Evolutionary conservation across 2,797 vertebrate genomes (phyloP).

Genomic region (Amazona ochrocephala): DNA sequence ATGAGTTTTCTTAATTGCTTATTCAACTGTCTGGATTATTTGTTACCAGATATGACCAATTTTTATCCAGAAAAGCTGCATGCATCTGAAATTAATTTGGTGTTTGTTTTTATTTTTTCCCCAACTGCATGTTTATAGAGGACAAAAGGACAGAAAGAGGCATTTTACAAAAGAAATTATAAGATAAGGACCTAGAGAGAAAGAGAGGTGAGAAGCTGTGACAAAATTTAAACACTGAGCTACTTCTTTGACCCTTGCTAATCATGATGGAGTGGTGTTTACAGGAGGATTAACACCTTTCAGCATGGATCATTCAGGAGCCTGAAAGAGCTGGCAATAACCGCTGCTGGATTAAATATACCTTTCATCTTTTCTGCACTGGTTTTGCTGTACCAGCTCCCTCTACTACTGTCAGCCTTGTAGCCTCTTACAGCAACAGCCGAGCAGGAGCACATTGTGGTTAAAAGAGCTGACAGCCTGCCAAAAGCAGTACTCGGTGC

Average conservation of each 20-base stretch:
- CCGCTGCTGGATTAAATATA: not conserved
- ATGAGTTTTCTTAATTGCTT: not conserved
- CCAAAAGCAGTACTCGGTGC: not conserved
- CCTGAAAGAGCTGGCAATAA: not conserved
- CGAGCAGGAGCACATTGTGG: not conserved
- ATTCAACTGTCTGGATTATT: not conserved
- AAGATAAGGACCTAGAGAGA: not conserved
- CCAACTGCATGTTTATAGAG: not conserved
- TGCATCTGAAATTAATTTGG: not conserved
- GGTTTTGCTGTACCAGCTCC: not conserved
- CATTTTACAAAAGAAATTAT: not conserved
- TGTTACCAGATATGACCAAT: not conserved
- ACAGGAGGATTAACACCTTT: slow-evolving; percentile 40
- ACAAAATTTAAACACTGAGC: slow-evolving; percentile 8
- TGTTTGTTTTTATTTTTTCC: not conserved
- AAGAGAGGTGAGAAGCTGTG: not conserved
- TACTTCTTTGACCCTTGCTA: slow-evolving; percentile 29
- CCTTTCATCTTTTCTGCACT: slow-evolving; percentile 40
- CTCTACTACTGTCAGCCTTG: not conserved
- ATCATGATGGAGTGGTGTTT: slow-evolving; percentile 31
- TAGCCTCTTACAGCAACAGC: not conserved
- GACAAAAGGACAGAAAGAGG: not conserved
- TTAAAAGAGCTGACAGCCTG: not conserved
- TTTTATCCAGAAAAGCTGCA: not conserved
- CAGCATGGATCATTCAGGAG: not conserved